Evolutionary conservation across 2,888 invertebrate genomes (phyloP), one percentile per base, ranked within the genome.

Genomic region (Myathropa florea): DNA sequence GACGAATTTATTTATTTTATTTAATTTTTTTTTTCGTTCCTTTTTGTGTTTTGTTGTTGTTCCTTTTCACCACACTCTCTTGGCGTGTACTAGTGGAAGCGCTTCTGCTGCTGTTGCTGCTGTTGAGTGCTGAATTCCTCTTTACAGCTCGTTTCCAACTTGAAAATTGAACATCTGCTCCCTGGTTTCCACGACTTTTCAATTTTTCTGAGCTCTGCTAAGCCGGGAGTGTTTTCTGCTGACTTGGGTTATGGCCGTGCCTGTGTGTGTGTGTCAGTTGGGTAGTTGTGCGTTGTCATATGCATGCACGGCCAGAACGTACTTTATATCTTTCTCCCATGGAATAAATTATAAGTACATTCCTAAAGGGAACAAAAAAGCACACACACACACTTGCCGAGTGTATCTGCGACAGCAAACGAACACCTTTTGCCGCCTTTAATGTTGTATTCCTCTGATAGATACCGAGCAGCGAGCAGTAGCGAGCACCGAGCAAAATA

Each of bases 91-190:
- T 33, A 33, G 33, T 33, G 4, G 46, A 3, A 46, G 70, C 73
- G 57, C 72, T 73, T 65, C 79, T 83, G 65, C 65, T 76, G 73
- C 55, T 68, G 30, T 28, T 63, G 64, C 71, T 72, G 79, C 59
- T 55, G 64, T 71, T 83, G 75, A 75, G 82, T 65, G 73, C 61
- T 86, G 83, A 71, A 86, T 86, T 86, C 78, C 75, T 86, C 83
- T 83, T 86, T 67, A 73, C 78, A 79, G 86, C 70, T 71, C 71
- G 71, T 83, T 86, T 86, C 65, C 75, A 83, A 83, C 63, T 87
- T 73, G 83, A 79, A 79, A 83, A 87, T 87, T 91, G 92, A 92
- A 92, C 92, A 92, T 92, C 92, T 92, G 92, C 92, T 92, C 91
- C 78, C 82, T 88, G 88, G 88, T 89, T 90, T 89, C 87, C 88